Percentiles rank a stretch among this genome's conserved stretches.
Conservation (phyloP, 2,113 vertebrate species). For the Ameiurus melas region DNA sequence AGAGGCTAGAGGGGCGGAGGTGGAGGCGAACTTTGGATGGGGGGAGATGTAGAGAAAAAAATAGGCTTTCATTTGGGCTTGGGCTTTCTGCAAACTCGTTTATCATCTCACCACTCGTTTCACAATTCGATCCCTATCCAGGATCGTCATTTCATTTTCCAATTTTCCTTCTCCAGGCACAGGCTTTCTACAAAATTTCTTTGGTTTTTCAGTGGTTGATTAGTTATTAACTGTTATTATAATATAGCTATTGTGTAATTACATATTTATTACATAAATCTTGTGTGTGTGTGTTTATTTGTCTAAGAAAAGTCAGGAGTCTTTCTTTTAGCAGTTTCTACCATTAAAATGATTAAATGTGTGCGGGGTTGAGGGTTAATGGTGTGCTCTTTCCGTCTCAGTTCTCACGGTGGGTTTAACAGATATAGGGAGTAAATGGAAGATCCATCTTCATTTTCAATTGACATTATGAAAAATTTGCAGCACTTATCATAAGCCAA, state of each 20-base stretch:
- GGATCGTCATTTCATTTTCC: background rate
- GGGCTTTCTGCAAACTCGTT: slow-evolving; percentile 76
- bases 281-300: background rate
- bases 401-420: slow-evolving; percentile 22
- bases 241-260: slow-evolving; percentile 9
- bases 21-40: slow-evolving; percentile 18
- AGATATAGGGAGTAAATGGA: slow-evolving; percentile 26
- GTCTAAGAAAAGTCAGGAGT: background rate
- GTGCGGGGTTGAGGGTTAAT: slow-evolving; percentile 22
- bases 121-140: slow-evolving; percentile 5
- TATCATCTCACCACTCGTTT: slow-evolving; percentile 58
- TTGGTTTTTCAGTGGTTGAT: background rate
- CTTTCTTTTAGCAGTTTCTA: background rate
- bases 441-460: slow-evolving; percentile 36
- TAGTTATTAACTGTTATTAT: background rate
- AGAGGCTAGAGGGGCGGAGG: slow-evolving; percentile 55
- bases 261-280: background rate
- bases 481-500: slow-evolving; percentile 18
- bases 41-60: slow-evolving; percentile 33
- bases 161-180: background rate
- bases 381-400: slow-evolving; percentile 25
- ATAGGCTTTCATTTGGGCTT: slow-evolving; percentile 71
- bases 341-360: slow-evolving; percentile 26
- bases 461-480: slow-evolving; percentile 27
- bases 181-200: background rate